phyloP scores from a whole-genome alignment of 2,113 vertebrate genomes.

The Psilopogon haemacephalus region DNA sequence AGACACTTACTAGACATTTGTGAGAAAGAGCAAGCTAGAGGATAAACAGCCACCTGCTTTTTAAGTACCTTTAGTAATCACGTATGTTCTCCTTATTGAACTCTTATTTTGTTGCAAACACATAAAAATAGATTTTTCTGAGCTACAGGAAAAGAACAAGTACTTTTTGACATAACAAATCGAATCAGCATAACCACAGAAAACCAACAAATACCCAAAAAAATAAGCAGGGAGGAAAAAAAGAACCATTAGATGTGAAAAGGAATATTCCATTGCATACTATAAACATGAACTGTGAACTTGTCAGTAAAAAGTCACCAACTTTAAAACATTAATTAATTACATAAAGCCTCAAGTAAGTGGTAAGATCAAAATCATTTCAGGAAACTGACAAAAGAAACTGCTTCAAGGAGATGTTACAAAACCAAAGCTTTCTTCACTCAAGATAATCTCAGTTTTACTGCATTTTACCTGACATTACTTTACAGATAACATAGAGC shows the following conservation, averaged over 20 bases:
- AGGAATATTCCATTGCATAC: neutral
- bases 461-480: neutral
- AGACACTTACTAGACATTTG: neutral
- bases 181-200: neutral
- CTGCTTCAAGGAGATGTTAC: neutral
- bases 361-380: neutral
- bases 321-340: neutral
- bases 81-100: neutral
- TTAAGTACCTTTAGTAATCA: neutral
- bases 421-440: neutral
- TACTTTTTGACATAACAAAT: neutral
- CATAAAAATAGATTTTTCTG: neutral
- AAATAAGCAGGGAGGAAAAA: neutral
- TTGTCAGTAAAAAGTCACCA: neutral
- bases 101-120: neutral
- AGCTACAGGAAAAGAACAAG: neutral
- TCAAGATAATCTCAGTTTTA: neutral
- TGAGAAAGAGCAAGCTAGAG: neutral
- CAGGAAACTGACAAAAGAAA: neutral
- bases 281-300: neutral
- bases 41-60: constrained; percentile 55
- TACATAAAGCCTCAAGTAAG: neutral
- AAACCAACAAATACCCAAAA: neutral
- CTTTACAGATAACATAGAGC: neutral
- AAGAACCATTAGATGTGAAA: neutral